Conservation (phyloP, 2,797 vertebrate species). For the Knipowitschia caucasica region DNA sequence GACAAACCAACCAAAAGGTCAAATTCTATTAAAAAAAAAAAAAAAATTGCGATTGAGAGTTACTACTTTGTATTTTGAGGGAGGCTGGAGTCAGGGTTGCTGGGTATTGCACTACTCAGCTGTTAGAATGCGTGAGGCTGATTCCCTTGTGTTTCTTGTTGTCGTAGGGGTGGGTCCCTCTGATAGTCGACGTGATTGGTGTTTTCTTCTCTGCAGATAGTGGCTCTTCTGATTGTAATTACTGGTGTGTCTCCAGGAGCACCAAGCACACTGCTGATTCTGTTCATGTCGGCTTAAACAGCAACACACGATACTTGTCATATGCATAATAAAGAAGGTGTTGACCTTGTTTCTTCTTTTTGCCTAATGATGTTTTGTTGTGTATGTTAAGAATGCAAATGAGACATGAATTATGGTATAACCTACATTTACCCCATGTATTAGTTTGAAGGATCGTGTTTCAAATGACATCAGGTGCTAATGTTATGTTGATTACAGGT, state of each 20-base stretch:
- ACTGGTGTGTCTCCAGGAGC: constrained; percentile 24
- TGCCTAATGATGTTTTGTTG: constrained; percentile 4
- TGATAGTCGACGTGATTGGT: constrained; percentile 46
- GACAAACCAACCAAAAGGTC: no score
- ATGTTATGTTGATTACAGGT: not conserved
- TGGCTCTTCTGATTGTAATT: constrained; percentile 46
- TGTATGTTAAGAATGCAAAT: not conserved
- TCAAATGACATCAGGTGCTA: not conserved
- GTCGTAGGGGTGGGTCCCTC: constrained; percentile 10
- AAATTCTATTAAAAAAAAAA: no score
- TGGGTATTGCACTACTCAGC: not conserved
- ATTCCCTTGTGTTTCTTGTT: not conserved
- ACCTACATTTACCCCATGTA: not conserved
- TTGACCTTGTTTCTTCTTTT: not conserved
- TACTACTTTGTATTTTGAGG: no score
- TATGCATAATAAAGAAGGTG: not conserved
- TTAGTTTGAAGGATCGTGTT: not conserved
- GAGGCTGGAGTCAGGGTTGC: no score
- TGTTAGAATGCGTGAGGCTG: not conserved
- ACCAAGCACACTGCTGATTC: constrained; percentile 7
- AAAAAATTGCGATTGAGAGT: not conserved
- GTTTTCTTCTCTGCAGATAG: constrained; percentile 23
- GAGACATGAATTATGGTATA: not conserved
- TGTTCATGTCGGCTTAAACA: not conserved
- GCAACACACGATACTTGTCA: not conserved